A percentile compares a stretch with the other conserved stretches of the same genome.
Evolutionary conservation across 37 sponge, comb jelly and placozoan genomes (phyloP).

Genomic region (Geodia barretti): DNA sequence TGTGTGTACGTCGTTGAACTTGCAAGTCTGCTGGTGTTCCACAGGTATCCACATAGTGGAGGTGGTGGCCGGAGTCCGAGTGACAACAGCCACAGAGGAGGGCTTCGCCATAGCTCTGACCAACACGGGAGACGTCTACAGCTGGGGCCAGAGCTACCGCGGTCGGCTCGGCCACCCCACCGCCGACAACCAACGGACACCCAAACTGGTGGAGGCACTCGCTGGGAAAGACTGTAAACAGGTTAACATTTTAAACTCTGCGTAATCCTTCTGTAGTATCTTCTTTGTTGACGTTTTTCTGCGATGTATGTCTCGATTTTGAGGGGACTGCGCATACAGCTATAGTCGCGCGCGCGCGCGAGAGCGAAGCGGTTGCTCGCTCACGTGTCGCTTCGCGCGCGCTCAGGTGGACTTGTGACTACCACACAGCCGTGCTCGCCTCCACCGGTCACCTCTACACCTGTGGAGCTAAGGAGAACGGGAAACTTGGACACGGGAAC

Average conservation of each 20-base stretch:
- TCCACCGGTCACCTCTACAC: conserved; percentile 68
- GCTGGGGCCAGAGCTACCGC: conserved; percentile 67
- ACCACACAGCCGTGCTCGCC: conserved; percentile 79
- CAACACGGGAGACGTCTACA: conserved; percentile 75
- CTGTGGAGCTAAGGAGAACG: conserved; percentile 71
- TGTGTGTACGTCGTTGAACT: too few relatives aligned
- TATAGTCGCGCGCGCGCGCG: too few relatives aligned
- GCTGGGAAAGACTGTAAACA: conserved; percentile 45
- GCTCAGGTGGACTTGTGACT: conserved; percentile 35
- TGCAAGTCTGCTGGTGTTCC: too few relatives aligned
- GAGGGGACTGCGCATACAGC: too few relatives aligned
- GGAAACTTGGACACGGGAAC: conserved; percentile 59
- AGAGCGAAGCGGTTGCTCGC: too few relatives aligned
- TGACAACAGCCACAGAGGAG: conserved; percentile 43
- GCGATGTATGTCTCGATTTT: too few relatives aligned
- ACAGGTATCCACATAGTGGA: conserved; percentile 52
- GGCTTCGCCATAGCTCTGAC: conserved; percentile 82
- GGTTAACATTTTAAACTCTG: conserved; percentile 28
- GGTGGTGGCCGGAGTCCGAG: conserved; percentile 61
- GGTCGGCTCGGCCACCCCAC: conserved; percentile 76
- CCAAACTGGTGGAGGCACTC: conserved; percentile 71
- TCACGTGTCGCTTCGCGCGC: background rate
- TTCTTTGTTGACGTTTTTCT: too few relatives aligned
- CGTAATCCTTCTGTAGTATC: too few relatives aligned
- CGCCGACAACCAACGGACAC: conserved; percentile 61